Evolutionary conservation across 2,113 vertebrate species (phyloP).

Genomic region (Rhabdomys dilectus): DNA sequence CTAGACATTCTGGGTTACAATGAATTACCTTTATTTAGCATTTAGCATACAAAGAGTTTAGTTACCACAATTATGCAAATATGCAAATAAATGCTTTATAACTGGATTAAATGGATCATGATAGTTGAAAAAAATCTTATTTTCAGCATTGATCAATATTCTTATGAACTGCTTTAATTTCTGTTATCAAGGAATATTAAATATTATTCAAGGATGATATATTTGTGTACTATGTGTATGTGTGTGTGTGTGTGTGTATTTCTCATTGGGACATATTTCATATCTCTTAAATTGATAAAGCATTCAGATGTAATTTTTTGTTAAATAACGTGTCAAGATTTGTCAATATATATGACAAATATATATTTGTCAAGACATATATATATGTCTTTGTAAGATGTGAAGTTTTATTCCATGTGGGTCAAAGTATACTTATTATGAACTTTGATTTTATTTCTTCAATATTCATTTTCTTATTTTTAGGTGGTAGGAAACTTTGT

Average conservation of each 20-base stretch:
- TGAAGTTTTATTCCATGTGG: not conserved
- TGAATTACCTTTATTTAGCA: not conserved
- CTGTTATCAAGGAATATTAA: not conserved
- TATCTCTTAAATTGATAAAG: not conserved
- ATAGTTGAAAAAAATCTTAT: not conserved
- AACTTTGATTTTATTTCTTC: not conserved
- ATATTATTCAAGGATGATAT: not conserved
- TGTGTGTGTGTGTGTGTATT: not conserved
- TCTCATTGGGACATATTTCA: not conserved
- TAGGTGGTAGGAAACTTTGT: not conserved
- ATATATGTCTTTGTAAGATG: not conserved
- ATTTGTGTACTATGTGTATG: no score
- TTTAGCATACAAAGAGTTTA: not conserved
- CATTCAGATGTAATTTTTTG: not conserved
- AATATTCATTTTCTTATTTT: not conserved
- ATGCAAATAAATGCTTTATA: not conserved
- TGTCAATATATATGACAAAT: no score
- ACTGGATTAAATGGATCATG: not conserved
- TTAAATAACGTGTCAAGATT: not conserved
- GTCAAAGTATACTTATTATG: not conserved
- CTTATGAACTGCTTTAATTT: not conserved
- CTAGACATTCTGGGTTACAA: not conserved
- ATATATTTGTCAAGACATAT: no score
- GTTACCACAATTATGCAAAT: not conserved
- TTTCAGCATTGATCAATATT: not conserved